phyloP scores from a whole-genome alignment of 2,888 invertebrate genomes.

The Keiferia lycopersicella region DNA sequence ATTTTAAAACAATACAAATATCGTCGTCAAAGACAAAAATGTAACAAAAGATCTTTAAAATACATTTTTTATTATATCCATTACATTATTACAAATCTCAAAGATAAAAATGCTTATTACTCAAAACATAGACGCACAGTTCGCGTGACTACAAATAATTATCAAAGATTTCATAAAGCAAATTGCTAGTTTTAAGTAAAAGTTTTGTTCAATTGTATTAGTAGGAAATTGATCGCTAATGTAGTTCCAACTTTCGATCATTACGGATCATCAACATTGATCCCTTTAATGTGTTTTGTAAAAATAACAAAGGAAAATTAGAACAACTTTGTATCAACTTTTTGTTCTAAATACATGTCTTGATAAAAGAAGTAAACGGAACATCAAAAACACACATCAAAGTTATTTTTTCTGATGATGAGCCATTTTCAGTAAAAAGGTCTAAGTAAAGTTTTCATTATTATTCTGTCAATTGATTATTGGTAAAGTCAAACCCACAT shows the following conservation, averaged over 20 bases:
- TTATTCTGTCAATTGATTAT: no score
- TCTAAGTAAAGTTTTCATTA: no score
- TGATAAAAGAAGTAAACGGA: no score
- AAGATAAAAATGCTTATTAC: background rate
- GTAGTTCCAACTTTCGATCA: slow-evolving; percentile 65
- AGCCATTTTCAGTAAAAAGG: no score
- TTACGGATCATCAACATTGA: slow-evolving; percentile 51
- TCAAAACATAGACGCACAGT: slow-evolving; percentile 42
- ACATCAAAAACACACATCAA: no score
- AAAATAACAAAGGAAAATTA: slow-evolving; percentile 19
- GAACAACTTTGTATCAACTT: background rate
- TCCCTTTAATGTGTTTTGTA: slow-evolving; percentile 32
- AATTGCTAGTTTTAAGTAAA: slow-evolving; percentile 74
- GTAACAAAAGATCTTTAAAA: no score
- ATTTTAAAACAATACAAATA: no score
- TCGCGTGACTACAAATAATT: slow-evolving; percentile 76
- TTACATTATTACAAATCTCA: no score
- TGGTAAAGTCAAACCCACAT: no score
- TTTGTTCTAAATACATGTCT: background rate
- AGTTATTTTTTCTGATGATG: no score
- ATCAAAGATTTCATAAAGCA: slow-evolving; percentile 74
- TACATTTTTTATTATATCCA: no score
- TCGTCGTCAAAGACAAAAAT: no score
- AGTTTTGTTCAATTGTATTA: slow-evolving; percentile 73
- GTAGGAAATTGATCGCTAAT: slow-evolving; percentile 75